Percentiles rank a stretch among this genome's conserved stretches.
These are phyloP conservation scores for Takifugu ocellatus DNA, from an alignment of 2,797 vertebrate genomes.

Conservation along the genomic window DNA sequence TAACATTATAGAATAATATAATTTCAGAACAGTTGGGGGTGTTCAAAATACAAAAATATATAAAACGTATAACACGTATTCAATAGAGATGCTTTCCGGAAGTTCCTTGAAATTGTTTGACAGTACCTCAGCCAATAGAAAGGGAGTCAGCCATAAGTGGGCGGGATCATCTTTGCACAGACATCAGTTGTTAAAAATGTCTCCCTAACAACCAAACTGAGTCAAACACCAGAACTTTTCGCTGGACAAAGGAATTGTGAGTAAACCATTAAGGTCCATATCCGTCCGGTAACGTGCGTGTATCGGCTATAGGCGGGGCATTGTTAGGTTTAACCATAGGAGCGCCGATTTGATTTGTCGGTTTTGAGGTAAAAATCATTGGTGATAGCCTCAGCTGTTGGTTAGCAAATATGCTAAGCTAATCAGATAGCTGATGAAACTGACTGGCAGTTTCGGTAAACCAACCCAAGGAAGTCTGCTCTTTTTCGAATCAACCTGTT, in stretches of 20 bases:
- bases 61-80: no score
- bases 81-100: no score
- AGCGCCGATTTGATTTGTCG: background rate
- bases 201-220: slow-evolving; percentile 72
- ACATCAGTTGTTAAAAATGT: slow-evolving; percentile 65
- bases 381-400: slow-evolving; percentile 44
- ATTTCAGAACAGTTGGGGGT: no score
- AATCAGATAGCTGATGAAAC: slow-evolving; percentile 31
- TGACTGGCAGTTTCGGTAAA: background rate
- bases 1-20: no score
- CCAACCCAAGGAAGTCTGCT: background rate
- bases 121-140: slow-evolving; percentile 42
- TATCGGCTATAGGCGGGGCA: no score
- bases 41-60: no score
- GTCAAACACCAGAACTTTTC: slow-evolving; percentile 52
- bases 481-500: background rate
- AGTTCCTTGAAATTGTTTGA: slow-evolving; percentile 38
- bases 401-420: slow-evolving; percentile 52
- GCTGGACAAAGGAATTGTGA: slow-evolving; percentile 43
- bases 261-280: background rate
- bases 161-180: slow-evolving; percentile 33
- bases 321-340: fast-evolving
- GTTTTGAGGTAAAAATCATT: slow-evolving; percentile 12
- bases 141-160: slow-evolving; percentile 4
- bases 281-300: background rate